phyloP scores from a whole-genome alignment of 35 echinoderm and acorn worm species.

The Apostichopus japonicus region DNA sequence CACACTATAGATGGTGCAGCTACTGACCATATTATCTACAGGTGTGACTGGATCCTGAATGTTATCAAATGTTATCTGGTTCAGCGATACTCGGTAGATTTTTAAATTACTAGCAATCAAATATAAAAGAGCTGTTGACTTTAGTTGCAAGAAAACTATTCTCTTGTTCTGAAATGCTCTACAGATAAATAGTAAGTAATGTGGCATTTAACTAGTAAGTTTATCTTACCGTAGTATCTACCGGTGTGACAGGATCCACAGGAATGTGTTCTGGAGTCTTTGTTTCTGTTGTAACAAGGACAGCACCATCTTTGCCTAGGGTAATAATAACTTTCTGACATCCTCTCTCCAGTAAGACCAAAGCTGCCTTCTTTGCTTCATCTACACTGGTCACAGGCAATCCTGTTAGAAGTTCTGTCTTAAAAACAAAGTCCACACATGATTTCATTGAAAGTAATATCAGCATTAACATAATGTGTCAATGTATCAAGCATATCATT shows the following conservation, averaged over 20 bases:
- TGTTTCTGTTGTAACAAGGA: constrained; percentile 55
- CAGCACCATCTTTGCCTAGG: constrained; percentile 75
- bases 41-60: constrained; percentile 48
- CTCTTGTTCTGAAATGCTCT: neutral
- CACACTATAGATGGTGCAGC: neutral
- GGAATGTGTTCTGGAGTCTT: constrained; percentile 75
- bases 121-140: neutral
- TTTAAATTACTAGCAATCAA: neutral
- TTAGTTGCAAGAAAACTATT: neutral
- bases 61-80: neutral
- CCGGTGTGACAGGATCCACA: neutral
- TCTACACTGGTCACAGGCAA: constrained; percentile 80
- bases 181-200: neutral
- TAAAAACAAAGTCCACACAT: neutral
- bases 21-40: constrained; percentile 86
- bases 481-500: too few species aligned
- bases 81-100: neutral
- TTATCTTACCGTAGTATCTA: neutral
- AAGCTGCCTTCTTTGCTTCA: constrained; percentile 80
- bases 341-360: constrained; percentile 73
- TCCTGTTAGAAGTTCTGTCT: constrained; percentile 85
- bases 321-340: constrained; percentile 89
- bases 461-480: too few species aligned
- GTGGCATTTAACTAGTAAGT: neutral
- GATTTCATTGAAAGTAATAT: too few species aligned